phyloP scores from a whole-genome alignment of 2,888 invertebrate genomes.

The Physocephala rufipes region DNA sequence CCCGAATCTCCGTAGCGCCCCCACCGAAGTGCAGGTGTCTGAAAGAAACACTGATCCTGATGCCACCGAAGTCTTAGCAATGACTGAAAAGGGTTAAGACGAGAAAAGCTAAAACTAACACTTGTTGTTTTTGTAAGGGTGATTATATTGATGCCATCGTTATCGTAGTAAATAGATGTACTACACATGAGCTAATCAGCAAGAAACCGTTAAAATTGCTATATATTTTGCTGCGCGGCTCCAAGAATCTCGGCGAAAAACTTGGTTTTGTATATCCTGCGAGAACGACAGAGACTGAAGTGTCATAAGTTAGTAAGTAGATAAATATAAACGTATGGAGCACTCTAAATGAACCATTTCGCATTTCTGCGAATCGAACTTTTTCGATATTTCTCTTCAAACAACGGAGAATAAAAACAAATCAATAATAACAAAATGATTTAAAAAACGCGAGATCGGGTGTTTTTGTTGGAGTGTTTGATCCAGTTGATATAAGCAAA shows the following conservation, averaged over 20 bases:
- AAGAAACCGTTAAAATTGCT: conserved; percentile 13
- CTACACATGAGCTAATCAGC: conserved; percentile 20
- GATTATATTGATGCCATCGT: neutral
- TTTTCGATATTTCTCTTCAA: neutral
- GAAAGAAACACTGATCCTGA: too few species aligned
- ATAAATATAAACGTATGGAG: neutral
- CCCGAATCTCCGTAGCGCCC: neutral
- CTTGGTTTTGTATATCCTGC: neutral
- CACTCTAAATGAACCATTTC: too few species aligned
- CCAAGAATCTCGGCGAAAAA: conserved; percentile 2
- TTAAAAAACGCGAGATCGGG: neutral
- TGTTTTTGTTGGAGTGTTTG: neutral
- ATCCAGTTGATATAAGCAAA: too few species aligned
- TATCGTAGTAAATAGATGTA: neutral
- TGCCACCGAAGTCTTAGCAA: too few species aligned
- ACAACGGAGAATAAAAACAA: neutral
- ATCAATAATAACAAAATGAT: neutral
- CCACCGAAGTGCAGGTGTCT: neutral
- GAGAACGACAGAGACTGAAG: neutral
- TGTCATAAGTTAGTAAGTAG: neutral
- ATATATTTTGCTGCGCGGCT: conserved; percentile 8
- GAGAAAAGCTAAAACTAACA: conserved; percentile 12
- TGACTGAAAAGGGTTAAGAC: too few species aligned
- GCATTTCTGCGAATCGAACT: too few species aligned
- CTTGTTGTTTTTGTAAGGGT: conserved; percentile 13